Conservation (phyloP, 1,140 invertebrate species). For the Idris sp. region DNA sequence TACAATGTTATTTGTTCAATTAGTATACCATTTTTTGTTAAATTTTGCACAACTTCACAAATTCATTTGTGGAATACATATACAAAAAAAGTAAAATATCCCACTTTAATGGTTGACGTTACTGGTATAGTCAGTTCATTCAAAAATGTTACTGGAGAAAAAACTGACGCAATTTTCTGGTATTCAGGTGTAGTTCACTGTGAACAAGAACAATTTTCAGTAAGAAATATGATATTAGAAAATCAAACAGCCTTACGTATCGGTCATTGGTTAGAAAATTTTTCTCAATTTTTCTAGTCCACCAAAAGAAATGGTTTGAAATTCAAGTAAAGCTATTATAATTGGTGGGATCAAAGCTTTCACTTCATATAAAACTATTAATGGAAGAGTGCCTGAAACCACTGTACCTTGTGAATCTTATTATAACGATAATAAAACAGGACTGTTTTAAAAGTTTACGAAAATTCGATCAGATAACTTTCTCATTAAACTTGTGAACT, state of each 20-base stretch:
- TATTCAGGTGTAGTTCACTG: neutral
- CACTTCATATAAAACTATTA: neutral
- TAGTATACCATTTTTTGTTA: neutral
- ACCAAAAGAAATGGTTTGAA: neutral
- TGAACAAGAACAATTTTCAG: neutral
- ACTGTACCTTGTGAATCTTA: no score
- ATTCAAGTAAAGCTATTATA: neutral
- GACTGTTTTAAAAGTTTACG: no score
- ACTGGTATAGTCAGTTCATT: neutral
- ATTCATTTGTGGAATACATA: neutral
- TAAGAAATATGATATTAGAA: neutral
- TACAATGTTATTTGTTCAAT: neutral
- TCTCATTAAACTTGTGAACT: no score
- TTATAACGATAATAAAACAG: no score
- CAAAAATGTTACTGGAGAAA: neutral
- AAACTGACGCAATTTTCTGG: neutral
- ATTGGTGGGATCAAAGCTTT: neutral
- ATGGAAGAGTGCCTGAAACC: no score
- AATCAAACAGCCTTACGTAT: neutral
- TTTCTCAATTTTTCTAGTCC: neutral
- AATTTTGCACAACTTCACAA: slow-evolving; percentile 3
- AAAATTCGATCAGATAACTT: no score
- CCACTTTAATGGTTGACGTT: neutral
- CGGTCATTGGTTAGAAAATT: slow-evolving; percentile 1
- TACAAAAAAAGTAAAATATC: neutral